Evolutionary conservation across 2,888 invertebrate genomes (phyloP).

Genomic region (Romanomermis culicivorax): DNA sequence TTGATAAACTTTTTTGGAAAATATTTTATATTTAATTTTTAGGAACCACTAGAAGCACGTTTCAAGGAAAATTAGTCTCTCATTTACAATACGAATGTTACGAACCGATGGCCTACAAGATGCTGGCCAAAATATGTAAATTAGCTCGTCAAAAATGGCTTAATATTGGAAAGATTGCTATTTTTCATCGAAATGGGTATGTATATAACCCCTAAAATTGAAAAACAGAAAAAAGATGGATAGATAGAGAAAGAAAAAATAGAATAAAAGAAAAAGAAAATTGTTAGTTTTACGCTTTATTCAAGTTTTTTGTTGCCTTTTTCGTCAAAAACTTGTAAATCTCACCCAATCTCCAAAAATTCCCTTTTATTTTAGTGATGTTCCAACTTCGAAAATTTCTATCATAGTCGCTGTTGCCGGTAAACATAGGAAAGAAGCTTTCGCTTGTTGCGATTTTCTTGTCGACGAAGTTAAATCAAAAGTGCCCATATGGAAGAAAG

Average conservation of each 20-base stretch:
- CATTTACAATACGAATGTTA: conserved; percentile 79
- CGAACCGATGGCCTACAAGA: conserved; percentile 65
- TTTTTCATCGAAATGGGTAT: conserved; percentile 50
- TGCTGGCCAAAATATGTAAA: conserved; percentile 53
- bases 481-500: conserved; percentile 87
- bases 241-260: too few species aligned
- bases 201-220: too few species aligned
- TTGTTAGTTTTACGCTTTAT: too few species aligned
- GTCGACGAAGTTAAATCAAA: conserved; percentile 62
- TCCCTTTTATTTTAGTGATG: not conserved
- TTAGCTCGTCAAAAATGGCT: conserved; percentile 48
- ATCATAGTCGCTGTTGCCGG: conserved; percentile 73
- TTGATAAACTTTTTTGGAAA: too few species aligned
- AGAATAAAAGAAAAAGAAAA: too few species aligned
- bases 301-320: too few species aligned
- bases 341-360: not conserved
- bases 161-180: conserved; percentile 56
- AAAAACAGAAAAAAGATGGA: too few species aligned
- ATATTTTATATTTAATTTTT: too few species aligned
- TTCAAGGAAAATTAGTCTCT: conserved; percentile 43
- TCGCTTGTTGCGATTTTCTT: conserved; percentile 57
- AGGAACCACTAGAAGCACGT: conserved; percentile 26
- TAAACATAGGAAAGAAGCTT: conserved; percentile 56
- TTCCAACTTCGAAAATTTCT: conserved; percentile 47
- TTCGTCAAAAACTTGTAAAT: not conserved